Conservation (phyloP, 2,113 vertebrate species). For the Rhabdomys dilectus region DNA sequence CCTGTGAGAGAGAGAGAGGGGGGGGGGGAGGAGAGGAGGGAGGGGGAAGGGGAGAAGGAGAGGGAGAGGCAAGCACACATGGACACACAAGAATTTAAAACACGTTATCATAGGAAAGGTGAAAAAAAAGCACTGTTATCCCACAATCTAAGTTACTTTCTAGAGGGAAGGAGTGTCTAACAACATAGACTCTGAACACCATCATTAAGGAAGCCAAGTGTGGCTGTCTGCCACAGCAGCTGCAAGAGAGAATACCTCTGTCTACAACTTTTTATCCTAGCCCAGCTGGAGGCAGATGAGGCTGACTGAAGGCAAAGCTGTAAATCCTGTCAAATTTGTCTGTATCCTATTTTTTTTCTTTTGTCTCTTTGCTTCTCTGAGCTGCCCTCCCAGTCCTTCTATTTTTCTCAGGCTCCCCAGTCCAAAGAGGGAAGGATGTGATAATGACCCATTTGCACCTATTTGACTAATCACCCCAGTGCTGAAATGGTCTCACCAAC, state of each 20-base stretch:
- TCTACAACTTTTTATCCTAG: slow-evolving; percentile 37
- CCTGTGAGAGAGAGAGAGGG: no score
- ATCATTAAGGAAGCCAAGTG: slow-evolving; percentile 57
- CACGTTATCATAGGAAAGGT: background rate
- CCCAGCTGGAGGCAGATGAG: slow-evolving; percentile 69
- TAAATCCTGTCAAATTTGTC: slow-evolving; percentile 42
- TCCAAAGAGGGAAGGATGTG: slow-evolving; percentile 37
- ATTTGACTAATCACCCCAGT: slow-evolving; percentile 39
- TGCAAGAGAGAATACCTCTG: slow-evolving; percentile 47
- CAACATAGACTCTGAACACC: slow-evolving; percentile 57
- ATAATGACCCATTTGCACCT: slow-evolving; percentile 47
- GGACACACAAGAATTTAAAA: background rate
- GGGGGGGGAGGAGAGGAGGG: no score
- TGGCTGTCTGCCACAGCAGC: slow-evolving; percentile 25
- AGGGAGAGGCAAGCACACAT: no score
- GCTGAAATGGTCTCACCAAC: slow-evolving; percentile 13
- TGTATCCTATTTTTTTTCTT: background rate
- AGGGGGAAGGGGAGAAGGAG: no score
- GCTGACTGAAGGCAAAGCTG: background rate
- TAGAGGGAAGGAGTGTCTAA: slow-evolving; percentile 46
- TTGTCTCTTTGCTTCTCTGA: background rate
- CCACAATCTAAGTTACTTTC: slow-evolving; percentile 41
- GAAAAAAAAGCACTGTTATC: background rate
- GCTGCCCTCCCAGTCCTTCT: background rate
- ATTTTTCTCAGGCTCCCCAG: background rate